Evolutionary conservation across 1,140 invertebrate species (phyloP).

Genomic region (Magallana angulata): DNA sequence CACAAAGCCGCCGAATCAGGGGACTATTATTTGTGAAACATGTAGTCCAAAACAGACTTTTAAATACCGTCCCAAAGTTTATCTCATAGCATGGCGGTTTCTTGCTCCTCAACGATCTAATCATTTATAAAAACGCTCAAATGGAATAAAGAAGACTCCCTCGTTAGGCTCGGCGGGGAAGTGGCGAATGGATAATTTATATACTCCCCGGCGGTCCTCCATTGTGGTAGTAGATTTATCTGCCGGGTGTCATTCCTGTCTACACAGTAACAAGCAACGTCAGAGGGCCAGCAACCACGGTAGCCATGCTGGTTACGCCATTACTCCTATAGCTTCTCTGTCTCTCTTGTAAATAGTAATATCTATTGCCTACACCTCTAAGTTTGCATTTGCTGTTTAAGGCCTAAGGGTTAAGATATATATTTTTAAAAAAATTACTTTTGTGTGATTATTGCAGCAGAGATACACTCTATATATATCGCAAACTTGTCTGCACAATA

Average conservation of each 20-base stretch:
- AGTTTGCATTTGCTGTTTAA: no score
- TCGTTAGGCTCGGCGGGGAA: constrained; percentile 23
- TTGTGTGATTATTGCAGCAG: background rate
- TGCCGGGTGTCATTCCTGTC: background rate
- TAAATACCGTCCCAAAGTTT: constrained; percentile 36
- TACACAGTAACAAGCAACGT: background rate
- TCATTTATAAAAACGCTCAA: constrained; percentile 30
- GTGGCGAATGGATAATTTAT: constrained; percentile 35
- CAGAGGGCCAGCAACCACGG: background rate
- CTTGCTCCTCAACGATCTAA: constrained; percentile 8
- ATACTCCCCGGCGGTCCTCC: background rate
- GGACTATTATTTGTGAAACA: constrained; percentile 22
- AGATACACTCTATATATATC: background rate
- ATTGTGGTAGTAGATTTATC: constrained; percentile 21
- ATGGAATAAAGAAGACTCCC: constrained; percentile 13
- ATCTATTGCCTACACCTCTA: no score
- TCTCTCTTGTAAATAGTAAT: no score
- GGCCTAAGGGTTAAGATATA: no score
- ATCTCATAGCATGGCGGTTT: background rate
- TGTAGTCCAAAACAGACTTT: constrained; percentile 37
- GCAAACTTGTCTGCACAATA: constrained; percentile 16
- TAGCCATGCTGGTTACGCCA: no score
- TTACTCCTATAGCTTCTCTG: no score
- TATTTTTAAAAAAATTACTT: no score
- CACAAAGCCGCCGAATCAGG: background rate